phyloP scores from a whole-genome alignment of 1,140 invertebrate species.

The Druon quercuslanigerum region DNA sequence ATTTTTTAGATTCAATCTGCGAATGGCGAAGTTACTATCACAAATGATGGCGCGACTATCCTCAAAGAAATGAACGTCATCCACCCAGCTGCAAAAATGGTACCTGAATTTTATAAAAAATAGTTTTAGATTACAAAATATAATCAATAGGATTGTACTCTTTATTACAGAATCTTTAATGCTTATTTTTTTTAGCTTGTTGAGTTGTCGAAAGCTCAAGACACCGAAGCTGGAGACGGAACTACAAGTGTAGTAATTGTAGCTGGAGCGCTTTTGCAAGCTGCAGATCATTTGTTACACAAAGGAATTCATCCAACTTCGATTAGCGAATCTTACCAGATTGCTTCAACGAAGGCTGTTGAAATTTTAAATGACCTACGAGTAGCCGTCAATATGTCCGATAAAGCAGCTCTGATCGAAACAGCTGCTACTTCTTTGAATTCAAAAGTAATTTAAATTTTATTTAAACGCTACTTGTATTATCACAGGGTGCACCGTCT shows the following conservation, averaged over 20 bases:
- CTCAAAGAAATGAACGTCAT: slow-evolving; percentile 99
- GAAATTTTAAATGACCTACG: slow-evolving; percentile 92
- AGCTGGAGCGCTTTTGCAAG: slow-evolving; percentile 95
- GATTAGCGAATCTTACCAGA: slow-evolving; percentile 95
- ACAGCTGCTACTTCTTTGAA: slow-evolving; percentile 98
- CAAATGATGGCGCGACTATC: slow-evolving; percentile 99
- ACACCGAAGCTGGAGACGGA: slow-evolving; percentile 99
- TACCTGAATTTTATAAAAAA: slow-evolving; percentile 70
- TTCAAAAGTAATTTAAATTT: slow-evolving; percentile 86
- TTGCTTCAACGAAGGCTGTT: slow-evolving; percentile 89
- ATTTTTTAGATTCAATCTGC: slow-evolving; percentile 90
- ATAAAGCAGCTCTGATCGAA: slow-evolving; percentile 92
- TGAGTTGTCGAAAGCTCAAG: slow-evolving; percentile 98
- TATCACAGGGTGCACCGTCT: too few relatives aligned
- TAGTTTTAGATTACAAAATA: slow-evolving; percentile 8
- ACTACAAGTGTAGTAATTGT: slow-evolving; percentile 98
- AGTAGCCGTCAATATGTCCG: slow-evolving; percentile 89
- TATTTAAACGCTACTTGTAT: neutral
- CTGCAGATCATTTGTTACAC: slow-evolving; percentile 92
- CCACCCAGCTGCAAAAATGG: slow-evolving; percentile 99
- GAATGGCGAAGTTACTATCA: slow-evolving; percentile 99
- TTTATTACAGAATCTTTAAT: slow-evolving; percentile 25
- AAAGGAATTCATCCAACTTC: slow-evolving; percentile 98
- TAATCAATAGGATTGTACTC: neutral
- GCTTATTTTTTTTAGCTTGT: slow-evolving; percentile 84